Evolutionary conservation across 1,140 invertebrate genomes (phyloP).

Genomic region (Paraescarpia echinospica): DNA sequence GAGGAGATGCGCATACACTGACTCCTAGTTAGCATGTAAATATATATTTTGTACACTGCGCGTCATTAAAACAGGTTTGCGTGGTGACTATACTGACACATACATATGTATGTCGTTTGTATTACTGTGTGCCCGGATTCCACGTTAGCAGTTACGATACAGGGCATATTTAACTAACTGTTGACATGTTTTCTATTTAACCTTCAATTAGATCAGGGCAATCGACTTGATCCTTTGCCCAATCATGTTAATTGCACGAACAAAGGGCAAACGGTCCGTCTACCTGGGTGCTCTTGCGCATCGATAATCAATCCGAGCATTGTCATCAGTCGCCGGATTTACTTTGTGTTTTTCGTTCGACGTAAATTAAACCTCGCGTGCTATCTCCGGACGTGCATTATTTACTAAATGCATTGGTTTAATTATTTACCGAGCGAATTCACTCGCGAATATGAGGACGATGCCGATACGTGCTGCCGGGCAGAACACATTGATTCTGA

Average conservation of each 20-base stretch:
- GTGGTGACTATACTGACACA: too few relatives aligned
- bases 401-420: neutral
- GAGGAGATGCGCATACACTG: too few relatives aligned
- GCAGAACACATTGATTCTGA: neutral
- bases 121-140: too few relatives aligned
- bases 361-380: conserved; percentile 4
- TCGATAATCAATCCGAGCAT: neutral
- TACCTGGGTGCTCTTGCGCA: neutral
- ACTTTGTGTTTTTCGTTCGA: neutral
- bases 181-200: neutral
- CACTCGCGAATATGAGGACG: neutral
- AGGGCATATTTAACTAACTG: neutral
- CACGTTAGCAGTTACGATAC: neutral
- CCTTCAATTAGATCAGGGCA: neutral
- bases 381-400: neutral
- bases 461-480: neutral
- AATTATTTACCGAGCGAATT: neutral
- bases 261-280: neutral
- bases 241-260: neutral
- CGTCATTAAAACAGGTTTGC: too few relatives aligned
- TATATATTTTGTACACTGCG: too few relatives aligned
- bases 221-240: neutral
- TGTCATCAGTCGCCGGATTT: neutral
- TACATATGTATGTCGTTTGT: too few relatives aligned
- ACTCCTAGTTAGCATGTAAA: too few relatives aligned